These are phyloP conservation scores for Rhynchophorus ferrugineus DNA, from an alignment of 1,140 invertebrate species.

Conservation along the genomic window DNA sequence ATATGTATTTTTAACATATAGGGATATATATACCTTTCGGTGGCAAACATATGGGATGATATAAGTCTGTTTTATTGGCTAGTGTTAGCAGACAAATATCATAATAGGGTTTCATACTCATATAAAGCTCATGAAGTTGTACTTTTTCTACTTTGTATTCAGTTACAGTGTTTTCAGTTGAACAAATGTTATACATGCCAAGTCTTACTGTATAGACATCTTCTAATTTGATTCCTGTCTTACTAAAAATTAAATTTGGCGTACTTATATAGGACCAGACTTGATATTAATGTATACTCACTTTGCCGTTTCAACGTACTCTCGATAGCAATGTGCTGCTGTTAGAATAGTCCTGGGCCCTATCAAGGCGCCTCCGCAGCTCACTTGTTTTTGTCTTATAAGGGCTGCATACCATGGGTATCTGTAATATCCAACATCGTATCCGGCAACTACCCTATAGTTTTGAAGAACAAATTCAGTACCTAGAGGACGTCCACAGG, in stretches of 20 bases:
- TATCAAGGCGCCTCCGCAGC: slow-evolving; percentile 35
- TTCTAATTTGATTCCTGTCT: slow-evolving; percentile 27
- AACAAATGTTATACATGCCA: slow-evolving; percentile 34
- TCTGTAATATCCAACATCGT: slow-evolving; percentile 35
- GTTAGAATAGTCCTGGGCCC: slow-evolving; percentile 27
- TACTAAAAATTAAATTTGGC: slow-evolving; percentile 13
- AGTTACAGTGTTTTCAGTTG: slow-evolving; percentile 25
- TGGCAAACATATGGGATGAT: slow-evolving; percentile 30
- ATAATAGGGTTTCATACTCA: slow-evolving; percentile 30
- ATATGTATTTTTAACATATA: no score
- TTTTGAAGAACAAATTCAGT: slow-evolving; percentile 17
- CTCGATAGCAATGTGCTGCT: slow-evolving; percentile 37
- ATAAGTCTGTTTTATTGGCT: slow-evolving; percentile 18
- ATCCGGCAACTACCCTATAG: slow-evolving; percentile 32
- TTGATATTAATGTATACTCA: background rate
- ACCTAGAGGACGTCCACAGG: slow-evolving; percentile 24
- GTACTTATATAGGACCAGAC: background rate
- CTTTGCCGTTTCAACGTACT: slow-evolving; percentile 18
- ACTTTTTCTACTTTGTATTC: slow-evolving; percentile 29
- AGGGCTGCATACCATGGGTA: slow-evolving; percentile 38
- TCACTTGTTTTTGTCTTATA: slow-evolving; percentile 20
- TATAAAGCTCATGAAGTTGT: slow-evolving; percentile 32
- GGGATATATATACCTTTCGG: no score
- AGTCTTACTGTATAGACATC: slow-evolving; percentile 27
- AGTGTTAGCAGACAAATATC: slow-evolving; percentile 33